A percentile compares a stretch with the other conserved stretches of the same genome.
Conservation (phyloP, 2,797 vertebrate species). For the Sebastes hubbsi region DNA sequence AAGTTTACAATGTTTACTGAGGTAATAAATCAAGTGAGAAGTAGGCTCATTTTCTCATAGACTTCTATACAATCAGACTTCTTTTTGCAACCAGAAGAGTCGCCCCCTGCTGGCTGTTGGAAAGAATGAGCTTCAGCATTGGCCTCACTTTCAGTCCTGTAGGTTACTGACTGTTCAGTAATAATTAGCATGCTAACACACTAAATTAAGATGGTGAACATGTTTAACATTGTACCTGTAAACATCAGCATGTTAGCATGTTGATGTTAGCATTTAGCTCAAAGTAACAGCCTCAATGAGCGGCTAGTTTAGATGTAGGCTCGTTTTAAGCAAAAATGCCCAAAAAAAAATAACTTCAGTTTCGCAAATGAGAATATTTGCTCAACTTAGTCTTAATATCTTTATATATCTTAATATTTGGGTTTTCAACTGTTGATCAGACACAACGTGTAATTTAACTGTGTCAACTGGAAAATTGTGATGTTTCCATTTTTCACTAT, state of each 20-base stretch:
- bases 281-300: not conserved
- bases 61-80: too few species aligned
- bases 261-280: not conserved
- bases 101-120: too few species aligned
- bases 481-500: not conserved
- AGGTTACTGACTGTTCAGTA: too few species aligned
- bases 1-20: too few species aligned
- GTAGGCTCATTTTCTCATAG: too few species aligned
- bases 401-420: not conserved
- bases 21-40: too few species aligned
- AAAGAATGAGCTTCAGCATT: too few species aligned
- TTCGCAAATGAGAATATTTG: too few species aligned
- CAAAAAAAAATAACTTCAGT: too few species aligned
- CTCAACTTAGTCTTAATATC: not conserved
- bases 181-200: not conserved
- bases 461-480: not conserved
- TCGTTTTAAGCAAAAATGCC: not conserved
- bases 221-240: not conserved
- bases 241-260: not conserved
- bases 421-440: not conserved
- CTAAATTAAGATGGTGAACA: not conserved
- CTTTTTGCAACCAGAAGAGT: too few species aligned
- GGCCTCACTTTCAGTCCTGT: too few species aligned
- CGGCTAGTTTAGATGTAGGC: not conserved
- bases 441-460: not conserved